phyloP scores from a whole-genome alignment of 2,113 vertebrate genomes.

The Mustela nigripes region DNA sequence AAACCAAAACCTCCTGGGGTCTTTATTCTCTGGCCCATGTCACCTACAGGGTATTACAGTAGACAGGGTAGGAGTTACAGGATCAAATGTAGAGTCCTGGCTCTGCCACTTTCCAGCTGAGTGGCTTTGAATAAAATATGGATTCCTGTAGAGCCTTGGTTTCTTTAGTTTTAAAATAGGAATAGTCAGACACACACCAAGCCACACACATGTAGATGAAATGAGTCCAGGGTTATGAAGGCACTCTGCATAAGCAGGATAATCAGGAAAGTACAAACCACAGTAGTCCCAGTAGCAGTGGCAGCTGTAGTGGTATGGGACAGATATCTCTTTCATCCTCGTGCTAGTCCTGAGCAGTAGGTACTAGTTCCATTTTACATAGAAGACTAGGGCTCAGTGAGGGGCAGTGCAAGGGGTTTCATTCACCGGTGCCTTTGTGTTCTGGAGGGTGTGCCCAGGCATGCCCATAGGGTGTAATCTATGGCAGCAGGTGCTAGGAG shows the following conservation, averaged over 20 bases:
- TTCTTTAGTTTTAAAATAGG: slow-evolving; percentile 42
- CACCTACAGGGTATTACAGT: background rate
- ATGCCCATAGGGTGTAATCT: background rate
- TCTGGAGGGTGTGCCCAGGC: background rate
- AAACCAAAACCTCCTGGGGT: background rate
- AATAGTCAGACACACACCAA: background rate
- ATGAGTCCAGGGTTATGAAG: background rate
- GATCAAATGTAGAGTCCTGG: background rate
- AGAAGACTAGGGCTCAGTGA: background rate
- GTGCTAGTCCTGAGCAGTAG: background rate
- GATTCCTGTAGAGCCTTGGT: background rate
- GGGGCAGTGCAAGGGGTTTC: background rate
- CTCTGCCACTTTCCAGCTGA: background rate
- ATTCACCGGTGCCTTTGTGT: background rate
- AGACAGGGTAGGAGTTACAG: background rate
- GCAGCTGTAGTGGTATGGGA: background rate
- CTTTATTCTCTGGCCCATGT: background rate
- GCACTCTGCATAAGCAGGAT: background rate
- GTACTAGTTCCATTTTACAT: background rate
- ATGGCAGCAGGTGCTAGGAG: background rate
- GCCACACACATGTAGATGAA: background rate
- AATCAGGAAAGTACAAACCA: background rate
- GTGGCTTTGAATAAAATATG: background rate
- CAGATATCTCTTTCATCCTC: background rate
- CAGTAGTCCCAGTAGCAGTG: background rate